These are phyloP conservation scores for Aphodius sticticus DNA, from an alignment of 2,888 invertebrate genomes.

Conservation along the genomic window DNA sequence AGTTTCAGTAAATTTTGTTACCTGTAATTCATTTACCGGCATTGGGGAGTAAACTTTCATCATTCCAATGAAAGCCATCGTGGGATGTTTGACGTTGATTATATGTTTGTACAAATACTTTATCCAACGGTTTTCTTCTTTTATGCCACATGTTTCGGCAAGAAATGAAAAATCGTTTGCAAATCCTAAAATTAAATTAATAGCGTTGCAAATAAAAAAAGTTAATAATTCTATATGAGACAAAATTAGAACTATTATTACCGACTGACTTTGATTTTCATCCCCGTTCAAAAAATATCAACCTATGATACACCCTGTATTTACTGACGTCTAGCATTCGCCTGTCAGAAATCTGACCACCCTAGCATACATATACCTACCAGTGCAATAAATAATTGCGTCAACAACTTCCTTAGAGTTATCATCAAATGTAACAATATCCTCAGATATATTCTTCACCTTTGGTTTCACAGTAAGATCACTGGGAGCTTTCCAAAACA, in stretches of 20 bases:
- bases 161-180: slow-evolving; percentile 63
- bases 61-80: slow-evolving; percentile 81
- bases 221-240: not conserved
- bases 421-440: slow-evolving; percentile 68
- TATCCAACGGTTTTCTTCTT: slow-evolving; percentile 80
- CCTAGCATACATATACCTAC: slow-evolving; percentile 52
- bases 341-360: not conserved
- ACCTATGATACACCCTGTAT: too few relatives aligned
- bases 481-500: slow-evolving; percentile 32
- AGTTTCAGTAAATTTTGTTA: slow-evolving; percentile 50
- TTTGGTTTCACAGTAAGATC: slow-evolving; percentile 65
- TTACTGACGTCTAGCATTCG: not conserved
- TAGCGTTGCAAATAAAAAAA: not conserved
- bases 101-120: slow-evolving; percentile 86
- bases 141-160: slow-evolving; percentile 69
- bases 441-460: slow-evolving; percentile 61
- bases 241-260: not conserved
- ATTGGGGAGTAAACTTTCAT: slow-evolving; percentile 79
- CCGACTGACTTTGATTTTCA: too few relatives aligned
- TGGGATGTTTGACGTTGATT: slow-evolving; percentile 80
- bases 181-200: slow-evolving; percentile 59
- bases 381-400: slow-evolving; percentile 76
- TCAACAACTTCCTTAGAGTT: slow-evolving; percentile 69
- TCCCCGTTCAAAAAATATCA: too few relatives aligned
- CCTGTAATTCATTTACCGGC: slow-evolving; percentile 86